Evolutionary conservation across 2,797 vertebrate genomes (phyloP), one percentile per base, ranked within the genome.

Genomic region (Pseudochirops cupreus): DNA sequence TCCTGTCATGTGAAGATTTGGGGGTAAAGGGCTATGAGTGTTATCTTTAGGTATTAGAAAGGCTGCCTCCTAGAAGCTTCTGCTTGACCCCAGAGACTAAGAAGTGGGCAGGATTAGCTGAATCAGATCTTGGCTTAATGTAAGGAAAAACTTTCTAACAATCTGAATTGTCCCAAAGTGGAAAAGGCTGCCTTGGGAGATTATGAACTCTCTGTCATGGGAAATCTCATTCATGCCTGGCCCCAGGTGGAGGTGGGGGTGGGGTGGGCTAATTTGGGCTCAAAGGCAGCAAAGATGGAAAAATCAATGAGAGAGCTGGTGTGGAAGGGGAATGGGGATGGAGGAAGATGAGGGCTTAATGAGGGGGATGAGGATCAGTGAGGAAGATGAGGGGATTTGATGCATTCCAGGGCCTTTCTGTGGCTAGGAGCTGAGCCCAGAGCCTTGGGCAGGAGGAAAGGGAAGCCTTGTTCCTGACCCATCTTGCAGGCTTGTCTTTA

Each of bases 131-230:
- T 87, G 74, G 74, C 39, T 87, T 39, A 11, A 87, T 46, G 39
- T 26, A 87, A 87, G 74, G 74, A 87, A 87, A 87, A 87, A 87
- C 74, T 87, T 87, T 87, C 74, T 87, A 87, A 87, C 74, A 87
- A 87, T 87, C 39, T 26, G 21, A 87, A 21, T 87, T 87, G 74
- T 87, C 74, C 74, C 39, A 50, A 50, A 50, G 74, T 87, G 74
- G 39, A 50, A 87, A 87, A 87, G 4, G 39, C 24, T 87, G 39
- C 24, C 39, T 46, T 87, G 74, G 74, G 74, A 87, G 39, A 46
- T 26, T 26, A 9, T 26, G 74, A 87, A 7, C 24, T 50, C 74
- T 87, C 74, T 87, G 39, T 87, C 74, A 26, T 87, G 74, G 74
- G 74, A 87, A 87, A 87, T 87, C 74, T 87, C 21, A 28, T 46